Evolutionary conservation across 2,888 invertebrate genomes (phyloP).

Genomic region (Oconnorella tubifera): DNA sequence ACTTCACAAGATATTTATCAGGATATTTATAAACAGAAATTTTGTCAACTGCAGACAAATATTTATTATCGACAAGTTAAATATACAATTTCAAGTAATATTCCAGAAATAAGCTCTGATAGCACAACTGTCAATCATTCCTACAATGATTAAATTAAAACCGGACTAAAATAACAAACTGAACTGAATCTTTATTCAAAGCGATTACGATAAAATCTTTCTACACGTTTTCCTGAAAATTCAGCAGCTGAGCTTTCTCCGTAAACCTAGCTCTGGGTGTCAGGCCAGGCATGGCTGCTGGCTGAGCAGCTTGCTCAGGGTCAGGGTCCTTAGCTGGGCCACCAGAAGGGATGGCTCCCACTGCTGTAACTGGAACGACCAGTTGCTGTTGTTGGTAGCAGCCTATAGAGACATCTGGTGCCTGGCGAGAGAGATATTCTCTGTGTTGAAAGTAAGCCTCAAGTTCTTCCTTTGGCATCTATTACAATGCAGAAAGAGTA

Average conservation of each 20-base stretch:
- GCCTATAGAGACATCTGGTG: not conserved
- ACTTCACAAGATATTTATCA: too few species aligned
- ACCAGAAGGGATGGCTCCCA: not conserved
- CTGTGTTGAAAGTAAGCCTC: slow-evolving; percentile 10
- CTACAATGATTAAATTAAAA: too few species aligned
- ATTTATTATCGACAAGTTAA: too few species aligned
- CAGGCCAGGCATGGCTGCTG: slow-evolving; percentile 13
- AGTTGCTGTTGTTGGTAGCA: slow-evolving; percentile 9
- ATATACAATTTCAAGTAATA: too few species aligned
- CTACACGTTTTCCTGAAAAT: slow-evolving; percentile 9
- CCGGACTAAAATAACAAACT: too few species aligned
- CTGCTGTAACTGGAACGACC: slow-evolving; percentile 4
- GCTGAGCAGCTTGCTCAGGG: not conserved
- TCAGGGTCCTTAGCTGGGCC: not conserved
- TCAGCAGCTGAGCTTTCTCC: slow-evolving; percentile 13
- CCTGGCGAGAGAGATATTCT: slow-evolving; percentile 4
- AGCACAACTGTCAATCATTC: too few species aligned
- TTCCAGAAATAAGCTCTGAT: too few species aligned
- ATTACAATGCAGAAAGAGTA: not conserved
- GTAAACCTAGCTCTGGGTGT: slow-evolving; percentile 6
- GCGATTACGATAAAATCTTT: too few species aligned
- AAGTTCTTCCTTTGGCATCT: slow-evolving; percentile 14
- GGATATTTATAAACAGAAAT: too few species aligned
- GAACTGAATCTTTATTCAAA: too few species aligned
- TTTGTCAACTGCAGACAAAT: too few species aligned